Base-by-base conservation (phyloP, 2,888 invertebrate species). In the Nomada goodeniana region DNA sequence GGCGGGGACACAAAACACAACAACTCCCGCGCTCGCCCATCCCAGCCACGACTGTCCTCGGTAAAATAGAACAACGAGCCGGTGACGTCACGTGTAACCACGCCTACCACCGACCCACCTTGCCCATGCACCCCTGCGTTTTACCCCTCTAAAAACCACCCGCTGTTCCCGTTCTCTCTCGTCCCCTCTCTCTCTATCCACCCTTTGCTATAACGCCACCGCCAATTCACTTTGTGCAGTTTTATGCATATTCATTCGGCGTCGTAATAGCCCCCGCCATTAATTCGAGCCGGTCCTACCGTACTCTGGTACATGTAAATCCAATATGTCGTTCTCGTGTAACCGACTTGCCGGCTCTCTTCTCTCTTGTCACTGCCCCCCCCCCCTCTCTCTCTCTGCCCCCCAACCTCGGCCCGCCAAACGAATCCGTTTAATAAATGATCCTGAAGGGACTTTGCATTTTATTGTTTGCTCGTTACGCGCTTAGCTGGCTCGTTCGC, bases 1-100 rank as follows among this genome's bases (percentile, higher is more conserved):
- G 92, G 90, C 91, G 88, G 90, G 89, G 92, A 92, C 92, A 91
- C 91, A 91, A 91, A 92, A 92, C 91, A 92, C 92, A 90, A 89
- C 90, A 89, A 89, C 75, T 80, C 80, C 72, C 72, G 72, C 82
- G 76, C 80, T 79, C 84, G 77, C 74, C 76, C 86, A 76, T 76
- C 82, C 80, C 81, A 72, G 76, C 75, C 72, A 47, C 77, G 67
- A 79, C 80, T 86, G 83, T 85, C 83, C 86, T 81, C 87, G 84
- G 78, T 90, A 90, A 92, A 91, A 91, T 91, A 88, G 91, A 91
- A 91, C 90, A 90, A 91, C 90, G 89, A 85, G 83, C 82, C 88
- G 77, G 86, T 92, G 92, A 92, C 92, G 92, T 92, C 90, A 91
- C 89, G 86, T 90, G 91, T 90, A 92, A 92, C 92, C 91, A 91